Evolutionary conservation across 2,888 invertebrate species (phyloP).

Genomic region (Papilio protenor): DNA sequence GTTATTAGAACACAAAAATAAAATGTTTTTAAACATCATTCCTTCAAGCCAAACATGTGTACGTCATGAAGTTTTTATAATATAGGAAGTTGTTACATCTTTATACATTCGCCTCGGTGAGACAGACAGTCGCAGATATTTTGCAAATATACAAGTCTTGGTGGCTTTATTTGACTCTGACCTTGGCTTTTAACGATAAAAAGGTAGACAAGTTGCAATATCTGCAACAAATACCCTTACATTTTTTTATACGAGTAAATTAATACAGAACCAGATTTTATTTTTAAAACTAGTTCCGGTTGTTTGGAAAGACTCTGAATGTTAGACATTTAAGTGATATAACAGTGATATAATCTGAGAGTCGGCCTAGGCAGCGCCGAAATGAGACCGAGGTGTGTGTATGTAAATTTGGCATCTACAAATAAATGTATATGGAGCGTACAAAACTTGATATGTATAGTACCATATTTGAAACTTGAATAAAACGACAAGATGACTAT

Average conservation of each 20-base stretch:
- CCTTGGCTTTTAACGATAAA: background rate
- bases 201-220: background rate
- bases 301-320: slow-evolving; percentile 4
- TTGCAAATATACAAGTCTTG: background rate
- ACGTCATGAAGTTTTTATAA: background rate
- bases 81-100: background rate
- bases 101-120: background rate
- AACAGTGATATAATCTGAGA: slow-evolving; percentile 30
- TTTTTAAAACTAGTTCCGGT: slow-evolving; percentile 33
- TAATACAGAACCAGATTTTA: slow-evolving; percentile 20
- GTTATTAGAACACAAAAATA: background rate
- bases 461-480: no score
- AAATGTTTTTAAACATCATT: background rate
- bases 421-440: background rate
- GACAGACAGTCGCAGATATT: no score
- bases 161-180: background rate
- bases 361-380: background rate
- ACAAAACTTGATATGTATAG: background rate
- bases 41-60: background rate
- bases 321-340: slow-evolving; percentile 26
- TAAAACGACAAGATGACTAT: no score
- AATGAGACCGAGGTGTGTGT: slow-evolving; percentile 16
- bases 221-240: background rate
- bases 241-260: background rate
- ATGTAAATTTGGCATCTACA: slow-evolving; percentile 26